Base-by-base conservation (phyloP, 1,140 invertebrate genomes). In the Paramacrobiotus metropolitanus region DNA sequence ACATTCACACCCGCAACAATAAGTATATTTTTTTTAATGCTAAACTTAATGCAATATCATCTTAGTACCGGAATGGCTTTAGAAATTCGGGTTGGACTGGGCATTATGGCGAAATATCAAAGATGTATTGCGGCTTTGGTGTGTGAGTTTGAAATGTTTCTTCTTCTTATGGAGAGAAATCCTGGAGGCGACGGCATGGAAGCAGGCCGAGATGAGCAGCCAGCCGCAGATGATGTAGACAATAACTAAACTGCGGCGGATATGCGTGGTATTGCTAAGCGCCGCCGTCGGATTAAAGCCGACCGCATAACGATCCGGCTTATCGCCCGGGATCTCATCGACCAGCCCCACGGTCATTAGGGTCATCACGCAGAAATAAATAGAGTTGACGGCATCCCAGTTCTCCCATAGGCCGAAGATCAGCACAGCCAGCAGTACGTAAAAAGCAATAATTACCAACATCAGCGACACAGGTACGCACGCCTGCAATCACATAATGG, bases 351-450 rank as follows among this genome's bases (percentile, higher is more conserved):
- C 48, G 24, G 15, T 55, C 15, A 55, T 20, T 4, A 55, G 48
- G 48, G 24, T 24, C 48, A 55, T 55, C 15, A 55, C 48, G 48
- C 48, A 55, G 28, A 55, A 55, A 24, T 55, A 55, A 24, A 55
- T 55, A 9, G 48, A 55, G 15, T 55, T 15, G 15, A 55, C 24
- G 15, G 48, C 24, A 28, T 55, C 48, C 48, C 48, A 55, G 48
- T 55, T 28, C 48, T 55, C 48, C 48, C 48, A 55, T 24, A 55
- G 24, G 15, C 48, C 48, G 48, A 55, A 55, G 4, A 55, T 55
- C 15, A 55, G 48, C 4, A 55, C 48, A 15, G 48, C 48, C 48
- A 55, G 48, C 48, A 55, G 15, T 4, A 55, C 48, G 28, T 55
- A 55, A 28, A 55, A 55, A 24, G 48, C 48, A 4, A 24, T 55